A percentile compares a stretch with the other conserved stretches of the same genome.
phyloP scores from a whole-genome alignment of 2,113 vertebrate genomes.

The Acrocephalus arundinaceus region DNA sequence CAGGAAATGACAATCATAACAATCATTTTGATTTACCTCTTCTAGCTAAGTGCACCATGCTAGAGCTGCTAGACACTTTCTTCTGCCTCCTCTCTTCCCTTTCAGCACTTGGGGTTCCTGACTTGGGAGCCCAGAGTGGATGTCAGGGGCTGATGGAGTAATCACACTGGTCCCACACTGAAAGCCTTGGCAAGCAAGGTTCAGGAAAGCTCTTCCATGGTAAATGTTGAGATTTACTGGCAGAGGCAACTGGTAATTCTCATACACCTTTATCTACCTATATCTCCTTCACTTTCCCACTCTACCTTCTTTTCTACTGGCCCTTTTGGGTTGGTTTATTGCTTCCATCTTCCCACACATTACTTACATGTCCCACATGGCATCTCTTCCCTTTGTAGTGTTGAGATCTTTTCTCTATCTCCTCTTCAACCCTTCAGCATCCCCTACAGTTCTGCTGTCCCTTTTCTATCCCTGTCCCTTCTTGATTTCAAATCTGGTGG shows the following conservation, averaged over 20 bases:
- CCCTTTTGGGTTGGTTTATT: background rate
- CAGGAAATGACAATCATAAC: background rate
- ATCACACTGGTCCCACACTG: rapidly evolving
- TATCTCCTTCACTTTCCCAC: background rate
- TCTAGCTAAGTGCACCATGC: background rate
- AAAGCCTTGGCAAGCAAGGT: background rate
- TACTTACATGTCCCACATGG: background rate
- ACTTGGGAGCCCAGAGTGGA: background rate
- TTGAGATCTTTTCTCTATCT: background rate
- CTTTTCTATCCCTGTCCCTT: background rate
- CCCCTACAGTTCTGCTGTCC: background rate
- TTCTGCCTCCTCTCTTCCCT: background rate
- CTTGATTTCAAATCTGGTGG: background rate
- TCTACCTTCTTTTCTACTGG: background rate
- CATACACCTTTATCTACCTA: background rate
- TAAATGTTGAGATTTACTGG: background rate
- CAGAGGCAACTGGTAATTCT: background rate
- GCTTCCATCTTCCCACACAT: background rate
- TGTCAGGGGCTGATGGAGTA: rapidly evolving
- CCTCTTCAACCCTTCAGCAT: background rate
- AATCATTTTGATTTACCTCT: slow-evolving; percentile 17
- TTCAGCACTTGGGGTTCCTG: background rate
- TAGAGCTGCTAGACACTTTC: background rate
- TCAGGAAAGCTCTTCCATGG: background rate
- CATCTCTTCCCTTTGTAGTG: background rate